phyloP scores from a whole-genome alignment of 2,113 vertebrate species.

The Mystacornis crossleyi region DNA sequence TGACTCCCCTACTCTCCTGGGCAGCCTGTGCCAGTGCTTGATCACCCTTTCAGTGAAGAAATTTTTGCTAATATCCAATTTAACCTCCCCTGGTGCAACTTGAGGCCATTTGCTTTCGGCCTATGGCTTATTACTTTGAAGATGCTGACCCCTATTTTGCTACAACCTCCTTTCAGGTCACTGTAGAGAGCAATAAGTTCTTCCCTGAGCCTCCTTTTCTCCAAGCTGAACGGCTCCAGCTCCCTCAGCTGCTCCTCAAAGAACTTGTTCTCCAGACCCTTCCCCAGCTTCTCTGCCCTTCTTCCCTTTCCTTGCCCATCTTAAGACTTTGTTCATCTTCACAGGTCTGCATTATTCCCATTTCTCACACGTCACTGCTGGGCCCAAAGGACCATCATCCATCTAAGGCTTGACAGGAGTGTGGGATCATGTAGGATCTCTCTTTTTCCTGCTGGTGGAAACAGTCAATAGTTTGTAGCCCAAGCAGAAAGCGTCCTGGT shows the following conservation, averaged over 20 bases:
- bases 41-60: not conserved
- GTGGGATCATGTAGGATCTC: not conserved
- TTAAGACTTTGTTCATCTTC: not conserved
- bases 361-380: not conserved
- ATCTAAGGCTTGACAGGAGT: not conserved
- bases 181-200: not conserved
- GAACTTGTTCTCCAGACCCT: not conserved
- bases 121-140: not conserved
- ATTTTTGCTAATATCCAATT: not conserved
- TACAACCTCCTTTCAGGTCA: not conserved
- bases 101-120: not conserved
- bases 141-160: not conserved
- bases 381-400: fast-evolving
- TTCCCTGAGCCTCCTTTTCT: not conserved
- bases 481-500: not conserved
- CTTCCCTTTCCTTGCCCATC: not conserved
- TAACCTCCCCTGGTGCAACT: not conserved
- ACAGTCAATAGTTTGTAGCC: not conserved
- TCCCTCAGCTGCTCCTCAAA: not conserved
- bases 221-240: not conserved
- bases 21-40: not conserved
- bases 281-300: not conserved
- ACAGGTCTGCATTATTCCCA: not conserved
- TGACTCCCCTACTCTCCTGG: not conserved
- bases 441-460: not conserved